Evolutionary conservation across 2,888 invertebrate genomes (phyloP).

Genomic region (Cosmopolites sordidus): DNA sequence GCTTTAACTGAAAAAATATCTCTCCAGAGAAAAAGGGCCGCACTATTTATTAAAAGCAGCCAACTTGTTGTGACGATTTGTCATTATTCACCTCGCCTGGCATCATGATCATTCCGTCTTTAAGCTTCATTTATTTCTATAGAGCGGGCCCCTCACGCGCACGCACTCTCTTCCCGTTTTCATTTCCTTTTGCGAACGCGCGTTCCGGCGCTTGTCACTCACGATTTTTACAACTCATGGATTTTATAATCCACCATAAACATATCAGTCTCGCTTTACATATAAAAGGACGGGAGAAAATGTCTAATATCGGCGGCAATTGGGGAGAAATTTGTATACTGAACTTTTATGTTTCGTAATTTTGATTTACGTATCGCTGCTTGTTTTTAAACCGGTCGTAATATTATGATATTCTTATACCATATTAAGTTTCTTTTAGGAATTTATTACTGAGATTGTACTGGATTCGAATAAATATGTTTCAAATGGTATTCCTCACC

Average conservation of each 20-base stretch:
- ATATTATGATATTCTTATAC: too few relatives aligned
- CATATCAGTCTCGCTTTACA: slow-evolving; percentile 49
- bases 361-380: background rate
- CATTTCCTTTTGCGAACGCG: slow-evolving; percentile 42
- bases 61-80: slow-evolving; percentile 31
- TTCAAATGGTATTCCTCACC: too few relatives aligned
- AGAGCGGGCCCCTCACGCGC: slow-evolving; percentile 29
- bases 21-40: too few relatives aligned
- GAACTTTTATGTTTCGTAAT: background rate
- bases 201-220: slow-evolving; percentile 46
- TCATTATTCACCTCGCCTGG: slow-evolving; percentile 42
- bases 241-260: slow-evolving; percentile 50
- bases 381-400: too few relatives aligned
- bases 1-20: too few relatives aligned
- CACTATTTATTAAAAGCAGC: slow-evolving; percentile 22
- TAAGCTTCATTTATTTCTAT: slow-evolving; percentile 43
- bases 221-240: slow-evolving; percentile 51
- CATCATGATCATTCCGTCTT: slow-evolving; percentile 50
- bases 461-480: too few relatives aligned
- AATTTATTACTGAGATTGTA: too few relatives aligned
- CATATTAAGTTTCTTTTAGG: too few relatives aligned
- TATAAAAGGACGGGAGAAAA: slow-evolving; percentile 46
- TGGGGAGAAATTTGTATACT: background rate
- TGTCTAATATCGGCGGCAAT: slow-evolving; percentile 31
- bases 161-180: slow-evolving; percentile 47